Base-by-base conservation (phyloP, 2,888 invertebrate species). In the Rhyacophila evoluta region DNA sequence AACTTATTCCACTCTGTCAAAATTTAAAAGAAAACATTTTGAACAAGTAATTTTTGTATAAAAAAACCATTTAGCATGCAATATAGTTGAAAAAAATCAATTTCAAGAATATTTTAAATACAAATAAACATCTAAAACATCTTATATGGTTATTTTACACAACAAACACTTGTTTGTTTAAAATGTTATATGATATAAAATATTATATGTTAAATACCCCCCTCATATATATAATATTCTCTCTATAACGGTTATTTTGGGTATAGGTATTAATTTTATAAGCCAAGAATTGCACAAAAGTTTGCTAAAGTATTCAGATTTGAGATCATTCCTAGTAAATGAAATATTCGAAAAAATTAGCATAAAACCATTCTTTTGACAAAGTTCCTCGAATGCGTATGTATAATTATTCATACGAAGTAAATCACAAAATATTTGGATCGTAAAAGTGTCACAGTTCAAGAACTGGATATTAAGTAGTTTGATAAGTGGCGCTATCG, bases 351-450 rank as follows among this genome's bases (percentile, higher is more conserved):
- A 10, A 55, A 4, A 55, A 12, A 55, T 55, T 55, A 55, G 25
- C 55, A 55, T 55, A 55, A 55, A 55, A 55, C 15, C n/a, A 15
- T 10, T 10, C 19, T 55, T 19, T 55, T 4, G 19, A 2, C 10
- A 55, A 55, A 55, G 19, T 19, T 55, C 10, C 5, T n/a, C 39
- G 39, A 39, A 12, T 15, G 10, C 55, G 19, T 55, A 55, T 55
- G 55, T 55, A 55, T 55, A 55, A 55, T 55, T 55, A 55, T 55
- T 55, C 55, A 25, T 25, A 55, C 15, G 55, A 55, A 55, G 55
- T 55, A 55, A 55, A 55, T 55, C 55, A 55, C 25, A 55, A 55
- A 55, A 55, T 55, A 55, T 55, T 55, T 55, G 55, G 55, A 55
- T 55, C 55, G 55, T 55, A 55, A 55, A 55, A 55, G 55, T 55